Evolutionary conservation across 2,888 invertebrate species (phyloP).

Genomic region (Acholoe squamosa): DNA sequence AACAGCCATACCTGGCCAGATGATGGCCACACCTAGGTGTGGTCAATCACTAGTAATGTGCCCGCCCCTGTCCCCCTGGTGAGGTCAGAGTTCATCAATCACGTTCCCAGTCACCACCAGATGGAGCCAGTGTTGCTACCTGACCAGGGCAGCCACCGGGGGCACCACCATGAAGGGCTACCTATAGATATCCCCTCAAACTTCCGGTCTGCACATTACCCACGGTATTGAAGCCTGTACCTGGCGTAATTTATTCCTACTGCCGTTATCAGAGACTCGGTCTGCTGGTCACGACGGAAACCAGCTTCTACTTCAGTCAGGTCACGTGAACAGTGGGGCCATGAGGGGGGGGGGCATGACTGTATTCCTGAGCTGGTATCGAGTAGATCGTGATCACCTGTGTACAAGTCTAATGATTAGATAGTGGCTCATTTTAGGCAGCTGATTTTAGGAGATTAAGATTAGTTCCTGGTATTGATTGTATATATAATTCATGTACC

Average conservation of each 20-base stretch:
- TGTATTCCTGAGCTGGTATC: not conserved
- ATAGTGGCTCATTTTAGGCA: too few relatives aligned
- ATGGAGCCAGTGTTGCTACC: not conserved
- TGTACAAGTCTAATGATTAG: too few relatives aligned
- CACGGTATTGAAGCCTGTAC: not conserved
- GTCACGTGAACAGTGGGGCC: not conserved
- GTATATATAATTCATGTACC: too few relatives aligned
- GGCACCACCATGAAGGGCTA: too few relatives aligned
- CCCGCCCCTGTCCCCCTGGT: not conserved
- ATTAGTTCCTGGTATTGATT: too few relatives aligned
- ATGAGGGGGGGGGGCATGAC: not conserved
- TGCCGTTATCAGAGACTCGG: not conserved
- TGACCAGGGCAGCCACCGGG: not conserved
- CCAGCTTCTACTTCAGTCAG: not conserved
- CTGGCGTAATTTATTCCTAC: not conserved
- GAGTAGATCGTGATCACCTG: not conserved
- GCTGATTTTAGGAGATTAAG: too few relatives aligned
- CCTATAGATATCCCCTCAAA: too few relatives aligned
- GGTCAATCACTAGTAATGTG: too few relatives aligned
- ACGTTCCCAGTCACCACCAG: constrained; percentile 18
- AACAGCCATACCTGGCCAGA: not conserved
- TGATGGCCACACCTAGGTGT: not conserved
- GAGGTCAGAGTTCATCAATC: not conserved
- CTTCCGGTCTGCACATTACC: too few relatives aligned
- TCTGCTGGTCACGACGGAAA: constrained; percentile 12